Conservation (phyloP, 2,888 invertebrate genomes). For the Horisme vitalbata region DNA sequence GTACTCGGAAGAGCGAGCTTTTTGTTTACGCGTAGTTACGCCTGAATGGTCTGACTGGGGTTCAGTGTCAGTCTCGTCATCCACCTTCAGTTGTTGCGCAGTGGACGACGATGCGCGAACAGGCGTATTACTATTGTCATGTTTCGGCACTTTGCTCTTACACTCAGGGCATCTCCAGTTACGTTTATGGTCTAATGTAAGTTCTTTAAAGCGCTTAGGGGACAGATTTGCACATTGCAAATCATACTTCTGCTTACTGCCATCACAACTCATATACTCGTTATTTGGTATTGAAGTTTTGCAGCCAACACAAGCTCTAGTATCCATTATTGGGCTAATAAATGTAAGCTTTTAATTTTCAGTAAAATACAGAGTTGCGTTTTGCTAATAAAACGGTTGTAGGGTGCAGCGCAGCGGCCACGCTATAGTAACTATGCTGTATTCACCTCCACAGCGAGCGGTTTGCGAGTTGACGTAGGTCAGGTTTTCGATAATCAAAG, state of each 20-base stretch:
- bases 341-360: background rate
- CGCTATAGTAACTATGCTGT: background rate
- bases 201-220: slow-evolving; percentile 4
- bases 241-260: slow-evolving; percentile 7
- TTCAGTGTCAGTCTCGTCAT: background rate
- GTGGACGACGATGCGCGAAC: background rate
- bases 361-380: too few species aligned
- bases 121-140: slow-evolving; percentile 1
- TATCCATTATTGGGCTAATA: background rate
- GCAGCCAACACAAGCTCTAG: background rate
- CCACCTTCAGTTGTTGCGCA: background rate
- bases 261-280: slow-evolving; percentile 1
- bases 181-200: background rate
- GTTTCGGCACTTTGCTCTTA: background rate
- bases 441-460: background rate
- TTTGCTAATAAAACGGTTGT: background rate
- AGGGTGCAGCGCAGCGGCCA: background rate
- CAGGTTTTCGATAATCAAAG: background rate
- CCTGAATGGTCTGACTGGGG: background rate
- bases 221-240: slow-evolving; percentile 7
- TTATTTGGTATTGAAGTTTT: background rate
- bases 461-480: background rate
- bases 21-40: background rate
- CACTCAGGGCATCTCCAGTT: slow-evolving; percentile 1
- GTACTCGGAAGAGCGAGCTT: background rate